Evolutionary conservation across 1,140 invertebrate genomes (phyloP).

Genomic region (Drosophila ogumai): DNA sequence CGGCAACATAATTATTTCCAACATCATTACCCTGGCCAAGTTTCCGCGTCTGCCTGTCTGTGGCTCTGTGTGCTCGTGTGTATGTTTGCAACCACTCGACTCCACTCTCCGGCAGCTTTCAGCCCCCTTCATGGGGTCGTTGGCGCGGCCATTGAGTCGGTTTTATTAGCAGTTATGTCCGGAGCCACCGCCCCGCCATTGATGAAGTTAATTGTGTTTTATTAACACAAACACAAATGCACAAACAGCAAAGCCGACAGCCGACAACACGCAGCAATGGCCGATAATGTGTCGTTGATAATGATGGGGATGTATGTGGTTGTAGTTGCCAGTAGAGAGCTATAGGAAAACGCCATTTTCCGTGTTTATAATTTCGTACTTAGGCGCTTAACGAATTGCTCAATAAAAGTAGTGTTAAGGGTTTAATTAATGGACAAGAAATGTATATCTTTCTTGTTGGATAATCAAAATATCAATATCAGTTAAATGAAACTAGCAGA

Average conservation of each 20-base stretch:
- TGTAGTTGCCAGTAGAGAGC: background rate
- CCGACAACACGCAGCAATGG: constrained; percentile 48
- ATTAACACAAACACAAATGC: constrained; percentile 84
- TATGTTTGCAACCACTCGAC: constrained; percentile 43
- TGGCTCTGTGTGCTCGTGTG: constrained; percentile 7
- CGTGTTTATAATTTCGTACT: constrained; percentile 71
- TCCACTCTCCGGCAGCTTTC: constrained; percentile 4
- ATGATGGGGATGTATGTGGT: constrained; percentile 48
- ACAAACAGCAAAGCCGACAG: constrained; percentile 62
- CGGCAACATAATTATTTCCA: constrained; percentile 66
- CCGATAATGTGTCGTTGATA: constrained; percentile 78
- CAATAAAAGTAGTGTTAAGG: constrained; percentile 28
- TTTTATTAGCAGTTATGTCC: constrained; percentile 82
- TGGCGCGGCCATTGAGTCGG: constrained; percentile 70
- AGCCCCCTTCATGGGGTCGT: constrained; percentile 50
- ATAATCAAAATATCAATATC: background rate
- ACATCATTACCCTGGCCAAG: constrained; percentile 59
- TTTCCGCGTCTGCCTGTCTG: constrained; percentile 29
- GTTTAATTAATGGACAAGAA: constrained; percentile 36
- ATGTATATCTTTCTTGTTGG: background rate
- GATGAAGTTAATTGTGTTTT: constrained; percentile 85
- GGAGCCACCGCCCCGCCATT: constrained; percentile 64
- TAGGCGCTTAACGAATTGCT: constrained; percentile 60
- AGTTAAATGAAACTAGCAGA: background rate
- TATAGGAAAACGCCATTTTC: constrained; percentile 50